Conservation (phyloP, 2,113 vertebrate genomes). For the Aegithalos caudatus region DNA sequence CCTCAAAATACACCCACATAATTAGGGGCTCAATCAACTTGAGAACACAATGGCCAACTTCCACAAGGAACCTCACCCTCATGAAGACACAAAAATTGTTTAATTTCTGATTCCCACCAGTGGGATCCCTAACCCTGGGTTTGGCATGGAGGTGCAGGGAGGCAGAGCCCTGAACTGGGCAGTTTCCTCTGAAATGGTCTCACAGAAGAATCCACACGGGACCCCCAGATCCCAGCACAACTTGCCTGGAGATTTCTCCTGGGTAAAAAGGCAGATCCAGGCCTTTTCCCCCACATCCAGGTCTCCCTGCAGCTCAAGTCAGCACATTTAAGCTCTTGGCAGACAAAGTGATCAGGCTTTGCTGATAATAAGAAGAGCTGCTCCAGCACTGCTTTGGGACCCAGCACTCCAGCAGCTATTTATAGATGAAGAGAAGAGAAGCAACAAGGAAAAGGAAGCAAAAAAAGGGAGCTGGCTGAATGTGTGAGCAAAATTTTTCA, state of each 20-base stretch:
- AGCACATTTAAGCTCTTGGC: not conserved
- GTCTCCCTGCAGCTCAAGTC: not conserved
- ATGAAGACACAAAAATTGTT: not conserved
- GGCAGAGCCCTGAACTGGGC: not conserved
- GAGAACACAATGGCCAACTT: not conserved
- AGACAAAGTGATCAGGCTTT: not conserved
- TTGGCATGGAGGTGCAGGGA: not conserved
- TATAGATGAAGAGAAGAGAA: constrained; percentile 36
- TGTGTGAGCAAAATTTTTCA: not conserved
- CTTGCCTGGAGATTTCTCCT: not conserved
- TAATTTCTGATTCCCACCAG: not conserved
- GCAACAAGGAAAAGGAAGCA: constrained; percentile 13
- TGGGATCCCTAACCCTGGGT: not conserved
- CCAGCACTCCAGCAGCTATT: not conserved
- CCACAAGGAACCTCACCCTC: not conserved
- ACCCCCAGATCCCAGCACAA: not conserved
- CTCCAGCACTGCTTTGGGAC: constrained; percentile 19
- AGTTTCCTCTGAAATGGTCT: not conserved
- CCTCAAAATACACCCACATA: not conserved
- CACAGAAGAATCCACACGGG: not conserved
- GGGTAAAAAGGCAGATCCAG: not conserved
- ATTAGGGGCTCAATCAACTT: not conserved
- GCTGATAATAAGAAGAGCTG: not conserved
- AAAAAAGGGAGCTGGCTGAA: not conserved
- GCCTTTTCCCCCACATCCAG: not conserved